Evolutionary conservation across 2,888 invertebrate genomes (phyloP).

Genomic region (Osmoderma eremita): DNA sequence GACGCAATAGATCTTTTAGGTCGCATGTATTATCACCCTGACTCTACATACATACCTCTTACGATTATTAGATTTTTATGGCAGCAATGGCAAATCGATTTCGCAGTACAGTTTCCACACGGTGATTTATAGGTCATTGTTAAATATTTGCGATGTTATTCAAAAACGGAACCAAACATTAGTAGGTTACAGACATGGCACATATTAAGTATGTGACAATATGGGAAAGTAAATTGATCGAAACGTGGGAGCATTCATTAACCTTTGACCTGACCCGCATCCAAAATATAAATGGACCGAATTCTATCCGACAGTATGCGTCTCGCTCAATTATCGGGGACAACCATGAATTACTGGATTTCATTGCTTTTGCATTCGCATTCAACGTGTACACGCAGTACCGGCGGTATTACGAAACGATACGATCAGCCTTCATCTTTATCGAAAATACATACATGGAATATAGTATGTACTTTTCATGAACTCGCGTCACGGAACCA

Average conservation of each 20-base stretch:
- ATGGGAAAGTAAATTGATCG: not conserved
- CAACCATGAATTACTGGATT: constrained; percentile 17
- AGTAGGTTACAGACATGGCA: too few species aligned
- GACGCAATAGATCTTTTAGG: too few species aligned
- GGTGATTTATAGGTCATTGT: too few species aligned
- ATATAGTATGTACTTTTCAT: constrained; percentile 16
- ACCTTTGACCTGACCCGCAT: constrained; percentile 14
- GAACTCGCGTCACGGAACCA: constrained; percentile 17
- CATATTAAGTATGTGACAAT: too few species aligned
- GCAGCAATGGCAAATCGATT: too few species aligned
- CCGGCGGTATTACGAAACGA: constrained; percentile 21
- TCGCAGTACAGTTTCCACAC: too few species aligned
- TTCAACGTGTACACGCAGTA: not conserved
- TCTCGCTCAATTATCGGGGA: constrained; percentile 19
- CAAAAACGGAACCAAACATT: too few species aligned
- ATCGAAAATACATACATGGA: constrained; percentile 17
- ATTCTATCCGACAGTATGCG: constrained; percentile 2
- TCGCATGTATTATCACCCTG: too few species aligned
- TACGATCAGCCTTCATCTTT: constrained; percentile 21
- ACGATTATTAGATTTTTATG: too few species aligned
- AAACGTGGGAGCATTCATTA: not conserved
- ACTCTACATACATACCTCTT: too few species aligned
- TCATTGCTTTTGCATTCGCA: constrained; percentile 9
- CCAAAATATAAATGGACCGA: constrained; percentile 1
- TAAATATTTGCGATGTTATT: too few species aligned